phyloP scores from a whole-genome alignment of 2,797 vertebrate species.

The Otus scops region DNA sequence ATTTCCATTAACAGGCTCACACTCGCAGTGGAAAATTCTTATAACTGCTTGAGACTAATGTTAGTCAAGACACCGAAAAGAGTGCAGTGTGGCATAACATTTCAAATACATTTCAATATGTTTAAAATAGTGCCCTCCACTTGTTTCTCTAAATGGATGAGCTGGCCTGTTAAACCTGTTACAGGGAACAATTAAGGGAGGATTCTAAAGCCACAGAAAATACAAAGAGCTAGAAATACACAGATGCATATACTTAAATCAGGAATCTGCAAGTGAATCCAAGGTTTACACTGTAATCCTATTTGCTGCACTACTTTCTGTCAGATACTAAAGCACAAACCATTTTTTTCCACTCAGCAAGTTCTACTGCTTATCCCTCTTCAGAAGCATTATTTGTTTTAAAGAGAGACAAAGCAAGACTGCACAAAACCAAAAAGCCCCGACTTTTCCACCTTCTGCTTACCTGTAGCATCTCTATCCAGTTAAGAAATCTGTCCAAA shows the following conservation, averaged over 20 bases:
- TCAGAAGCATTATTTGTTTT: neutral
- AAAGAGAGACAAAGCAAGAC: neutral
- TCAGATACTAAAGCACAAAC: neutral
- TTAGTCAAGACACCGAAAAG: neutral
- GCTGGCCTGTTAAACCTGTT: neutral
- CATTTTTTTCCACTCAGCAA: neutral
- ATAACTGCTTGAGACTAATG: neutral
- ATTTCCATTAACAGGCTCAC: neutral
- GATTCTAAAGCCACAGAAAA: conserved; percentile 4
- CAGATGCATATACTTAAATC: neutral
- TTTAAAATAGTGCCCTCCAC: neutral
- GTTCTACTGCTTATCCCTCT: neutral
- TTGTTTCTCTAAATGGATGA: neutral
- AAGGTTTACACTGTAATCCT: neutral
- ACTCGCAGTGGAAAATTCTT: neutral
- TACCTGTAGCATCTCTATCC: conserved; percentile 1
- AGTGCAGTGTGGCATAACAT: neutral
- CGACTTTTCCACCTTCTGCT: neutral
- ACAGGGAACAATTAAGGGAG: neutral
- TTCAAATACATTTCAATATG: neutral
- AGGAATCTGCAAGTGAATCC: neutral
- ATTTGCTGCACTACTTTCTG: neutral
- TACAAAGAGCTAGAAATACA: neutral
- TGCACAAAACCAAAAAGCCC: neutral
- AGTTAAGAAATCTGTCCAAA: neutral